Conservation (phyloP, 2,888 invertebrate species). For the Agonopterix subpropinquella region DNA sequence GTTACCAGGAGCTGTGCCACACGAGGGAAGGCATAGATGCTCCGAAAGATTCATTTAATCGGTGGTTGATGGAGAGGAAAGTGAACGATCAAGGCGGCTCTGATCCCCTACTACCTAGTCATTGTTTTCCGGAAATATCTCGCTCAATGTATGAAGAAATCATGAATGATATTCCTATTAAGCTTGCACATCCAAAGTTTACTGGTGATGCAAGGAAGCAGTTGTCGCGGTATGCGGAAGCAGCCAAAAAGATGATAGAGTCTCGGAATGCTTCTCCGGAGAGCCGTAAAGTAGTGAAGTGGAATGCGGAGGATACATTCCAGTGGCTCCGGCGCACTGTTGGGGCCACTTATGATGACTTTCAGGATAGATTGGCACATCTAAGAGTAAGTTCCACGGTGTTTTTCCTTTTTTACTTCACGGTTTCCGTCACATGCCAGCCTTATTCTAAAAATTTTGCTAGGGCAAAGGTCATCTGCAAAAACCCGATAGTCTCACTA, state of each 20-base stretch:
- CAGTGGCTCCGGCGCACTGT: conserved; percentile 95
- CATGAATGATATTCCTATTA: conserved; percentile 98
- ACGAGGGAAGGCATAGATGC: conserved; percentile 95
- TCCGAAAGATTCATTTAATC: conserved; percentile 96
- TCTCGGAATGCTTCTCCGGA: conserved; percentile 94
- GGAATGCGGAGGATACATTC: conserved; percentile 99
- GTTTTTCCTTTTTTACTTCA: too few species aligned
- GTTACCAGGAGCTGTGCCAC: conserved; percentile 96
- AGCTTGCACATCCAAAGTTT: conserved; percentile 95
- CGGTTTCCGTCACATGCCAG: too few species aligned
- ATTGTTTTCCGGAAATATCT: conserved; percentile 94
- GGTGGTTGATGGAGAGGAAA: conserved; percentile 97
- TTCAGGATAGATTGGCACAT: conserved; percentile 91
- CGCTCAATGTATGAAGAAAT: conserved; percentile 97
- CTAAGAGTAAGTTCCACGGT: conserved; percentile 74
- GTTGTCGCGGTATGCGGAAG: conserved; percentile 94
- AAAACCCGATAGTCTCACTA: too few species aligned
- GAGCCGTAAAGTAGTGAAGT: conserved; percentile 97
- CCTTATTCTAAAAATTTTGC: too few species aligned
- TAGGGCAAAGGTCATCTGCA: too few species aligned
- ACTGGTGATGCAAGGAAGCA: conserved; percentile 97
- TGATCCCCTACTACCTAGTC: conserved; percentile 94
- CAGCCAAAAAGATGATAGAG: conserved; percentile 97
- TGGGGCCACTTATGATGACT: conserved; percentile 95
- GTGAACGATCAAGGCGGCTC: conserved; percentile 90